A percentile compares a stretch with the other conserved stretches of the same genome.
Evolutionary conservation across 2,113 vertebrate species (phyloP).

Genomic region (Sylvia atricapilla): DNA sequence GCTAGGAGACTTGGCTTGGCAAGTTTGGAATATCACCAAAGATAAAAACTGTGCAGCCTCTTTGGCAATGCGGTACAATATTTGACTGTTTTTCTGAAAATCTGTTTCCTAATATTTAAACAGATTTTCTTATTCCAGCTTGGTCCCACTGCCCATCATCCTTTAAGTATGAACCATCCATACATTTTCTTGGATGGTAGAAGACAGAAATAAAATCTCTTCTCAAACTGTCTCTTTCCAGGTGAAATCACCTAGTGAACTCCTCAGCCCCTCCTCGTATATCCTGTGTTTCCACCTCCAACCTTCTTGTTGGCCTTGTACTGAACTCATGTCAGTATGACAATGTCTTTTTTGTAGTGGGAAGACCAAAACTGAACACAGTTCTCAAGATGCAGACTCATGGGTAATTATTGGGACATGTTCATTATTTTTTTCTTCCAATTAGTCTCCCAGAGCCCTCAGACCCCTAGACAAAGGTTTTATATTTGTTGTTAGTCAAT

Average conservation of each 20-base stretch:
- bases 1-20: not conserved
- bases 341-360: too few relatives aligned
- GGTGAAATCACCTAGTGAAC: not conserved
- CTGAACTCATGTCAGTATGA: not conserved
- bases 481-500: not conserved
- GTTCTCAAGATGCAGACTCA: not conserved
- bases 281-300: not conserved
- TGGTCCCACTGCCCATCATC: not conserved
- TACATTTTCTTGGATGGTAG: not conserved
- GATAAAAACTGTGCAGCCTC: not conserved
- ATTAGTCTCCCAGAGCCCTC: not conserved
- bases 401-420: not conserved
- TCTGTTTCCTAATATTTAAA: not conserved
- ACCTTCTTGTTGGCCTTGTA: rapidly evolving
- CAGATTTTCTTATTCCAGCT: not conserved
- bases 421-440: not conserved
- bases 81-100: not conserved
- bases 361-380: not conserved
- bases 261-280: not conserved
- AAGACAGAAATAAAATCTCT: not conserved
- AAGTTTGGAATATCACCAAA: not conserved
- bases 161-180: not conserved
- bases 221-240: not conserved
- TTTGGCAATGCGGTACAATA: not conserved
- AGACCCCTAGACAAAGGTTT: not conserved